Conservation (phyloP, 2,888 invertebrate genomes). For the Lottia scabra region DNA sequence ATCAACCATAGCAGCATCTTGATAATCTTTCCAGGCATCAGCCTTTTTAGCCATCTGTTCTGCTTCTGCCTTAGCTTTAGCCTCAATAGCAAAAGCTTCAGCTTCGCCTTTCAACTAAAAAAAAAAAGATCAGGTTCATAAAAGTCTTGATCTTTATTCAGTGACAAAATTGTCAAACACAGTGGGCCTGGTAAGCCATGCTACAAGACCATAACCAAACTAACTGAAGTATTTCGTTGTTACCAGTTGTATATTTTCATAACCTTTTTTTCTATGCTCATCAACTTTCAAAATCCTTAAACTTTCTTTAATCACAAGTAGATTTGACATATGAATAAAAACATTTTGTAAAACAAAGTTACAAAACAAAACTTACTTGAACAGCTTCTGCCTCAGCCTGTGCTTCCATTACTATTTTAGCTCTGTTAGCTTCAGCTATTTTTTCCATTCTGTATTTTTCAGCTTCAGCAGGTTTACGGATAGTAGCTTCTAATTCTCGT, state of each 20-base stretch:
- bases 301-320: too few relatives aligned
- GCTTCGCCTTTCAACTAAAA: conserved; percentile 79
- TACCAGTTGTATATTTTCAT: too few relatives aligned
- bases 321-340: too few relatives aligned
- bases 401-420: conserved; percentile 86
- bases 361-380: conserved; percentile 34
- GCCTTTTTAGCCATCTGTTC: conserved; percentile 98
- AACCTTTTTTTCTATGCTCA: too few relatives aligned
- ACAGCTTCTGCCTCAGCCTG: conserved; percentile 93
- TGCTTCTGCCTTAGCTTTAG: conserved; percentile 94
- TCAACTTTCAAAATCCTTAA: too few relatives aligned
- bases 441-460: conserved; percentile 92
- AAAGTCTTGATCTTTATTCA: too few relatives aligned
- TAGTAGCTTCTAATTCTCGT: conserved; percentile 91
- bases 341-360: too few relatives aligned
- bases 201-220: too few relatives aligned
- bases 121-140: neutral
- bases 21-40: conserved; percentile 96
- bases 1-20: conserved; percentile 77
- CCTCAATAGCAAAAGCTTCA: conserved; percentile 89
- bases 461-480: conserved; percentile 95
- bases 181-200: too few relatives aligned
- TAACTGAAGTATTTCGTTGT: too few relatives aligned
- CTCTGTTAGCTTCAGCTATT: conserved; percentile 90
- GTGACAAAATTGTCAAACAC: neutral